Base-by-base conservation (phyloP, 1,140 invertebrate species). In the Theocolax elegans region DNA sequence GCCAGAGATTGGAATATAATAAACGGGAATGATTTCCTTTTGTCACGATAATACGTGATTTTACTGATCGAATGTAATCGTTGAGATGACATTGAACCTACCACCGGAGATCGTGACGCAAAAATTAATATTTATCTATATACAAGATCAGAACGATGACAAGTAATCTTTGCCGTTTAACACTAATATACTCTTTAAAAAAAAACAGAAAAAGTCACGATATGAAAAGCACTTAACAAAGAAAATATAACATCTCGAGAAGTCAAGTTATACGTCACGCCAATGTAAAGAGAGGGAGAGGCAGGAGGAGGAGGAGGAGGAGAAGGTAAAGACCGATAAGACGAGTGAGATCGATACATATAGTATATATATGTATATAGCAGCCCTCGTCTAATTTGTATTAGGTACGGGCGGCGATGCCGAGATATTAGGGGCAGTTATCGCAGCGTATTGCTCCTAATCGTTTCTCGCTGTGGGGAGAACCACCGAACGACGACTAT, bases 361-460 rank as follows among this genome's bases (percentile, higher is more conserved):
- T n/a, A n/a, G n/a, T n/a, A n/a, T n/a, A n/a, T n/a, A n/a, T n/a
- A n/a, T n/a, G n/a, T n/a, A n/a, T n/a, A n/a, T n/a, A n/a, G n/a
- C n/a, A n/a, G n/a, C 13, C 15, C 31, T 15, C 59, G 74, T 80
- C 77, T 83, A 83, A 84, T 83, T 83, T 83, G 81, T 84, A 82
- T 81, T 80, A 80, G 79, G 75, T 71, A 76, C 76, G 77, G 77
- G 75, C 76, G 71, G 78, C 75, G 73, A 79, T 80, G 76, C 74
- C 77, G 78, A 76, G 80, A 81, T 81, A 83, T 83, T 83, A 81
- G 79, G 80, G 82, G 79, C 78, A 82, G 83, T 85, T 83, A 83
- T 85, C 82, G 81, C 79, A 79, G 79, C 81, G 81, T 83, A 83
- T 83, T 82, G 82, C 81, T 84, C 81, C 81, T 84, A 85, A 85